Conservation (phyloP, 2,888 invertebrate genomes). For the Chouioia cunea region DNA sequence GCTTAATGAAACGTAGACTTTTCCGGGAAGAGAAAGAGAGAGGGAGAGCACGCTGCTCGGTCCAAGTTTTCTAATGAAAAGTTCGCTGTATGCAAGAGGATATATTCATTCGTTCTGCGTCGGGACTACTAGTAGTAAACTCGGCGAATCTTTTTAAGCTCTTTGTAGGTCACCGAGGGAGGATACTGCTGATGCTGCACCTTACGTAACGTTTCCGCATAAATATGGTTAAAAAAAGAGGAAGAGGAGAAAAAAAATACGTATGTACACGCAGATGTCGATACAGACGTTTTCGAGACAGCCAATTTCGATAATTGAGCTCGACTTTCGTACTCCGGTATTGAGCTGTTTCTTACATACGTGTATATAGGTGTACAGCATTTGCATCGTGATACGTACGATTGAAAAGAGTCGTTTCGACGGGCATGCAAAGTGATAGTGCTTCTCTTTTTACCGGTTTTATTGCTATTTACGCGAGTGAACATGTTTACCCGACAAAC, state of each 20-base stretch:
- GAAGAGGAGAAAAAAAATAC: background rate
- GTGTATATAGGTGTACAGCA: no score
- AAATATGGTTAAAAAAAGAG: background rate
- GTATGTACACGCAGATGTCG: background rate
- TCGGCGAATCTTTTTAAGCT: slow-evolving; percentile 23
- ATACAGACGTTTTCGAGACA: background rate
- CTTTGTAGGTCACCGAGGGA: slow-evolving; percentile 21
- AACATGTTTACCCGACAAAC: no score
- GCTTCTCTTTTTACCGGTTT: no score
- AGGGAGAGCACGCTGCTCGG: background rate
- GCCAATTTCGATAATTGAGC: slow-evolving; percentile 20
- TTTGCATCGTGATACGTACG: no score
- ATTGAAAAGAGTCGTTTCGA: no score
- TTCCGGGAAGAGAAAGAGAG: background rate
- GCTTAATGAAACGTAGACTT: slow-evolving; percentile 25
- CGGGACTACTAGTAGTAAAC: slow-evolving; percentile 6
- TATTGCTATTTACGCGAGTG: no score
- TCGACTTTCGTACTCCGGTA: no score
- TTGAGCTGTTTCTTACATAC: no score
- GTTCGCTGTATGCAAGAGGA: slow-evolving; percentile 21
- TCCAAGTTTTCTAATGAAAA: slow-evolving; percentile 44
- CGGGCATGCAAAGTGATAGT: no score
- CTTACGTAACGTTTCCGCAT: background rate
- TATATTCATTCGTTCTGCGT: slow-evolving; percentile 28
- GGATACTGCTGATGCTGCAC: background rate